Base-by-base conservation (phyloP, 2,113 vertebrate species). In the Eretmochelys imbricata region DNA sequence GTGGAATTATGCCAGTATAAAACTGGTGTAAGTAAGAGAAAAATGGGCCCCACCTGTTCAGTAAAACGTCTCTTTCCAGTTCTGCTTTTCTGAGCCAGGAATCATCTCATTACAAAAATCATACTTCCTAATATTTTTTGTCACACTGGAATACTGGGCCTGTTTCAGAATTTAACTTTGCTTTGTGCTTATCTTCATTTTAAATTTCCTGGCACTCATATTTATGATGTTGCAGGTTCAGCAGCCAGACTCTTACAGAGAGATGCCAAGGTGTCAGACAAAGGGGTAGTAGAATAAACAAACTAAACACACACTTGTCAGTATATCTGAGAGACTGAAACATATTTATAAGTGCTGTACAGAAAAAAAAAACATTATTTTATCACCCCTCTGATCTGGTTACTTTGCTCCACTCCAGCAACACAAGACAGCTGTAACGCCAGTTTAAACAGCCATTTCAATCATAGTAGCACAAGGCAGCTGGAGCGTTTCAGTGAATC, bases 221-320 rank as follows among this genome's bases (percentile, higher is more conserved):
- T 96, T 97, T 96, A 95, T 97, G 93, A 91, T 96, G 88, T 90
- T 42, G 29, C 92, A 92, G 91, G 92, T 84, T 94, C 90, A 49
- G 89, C 95, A 89, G 97, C 95, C 95, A 96, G 94, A 96, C 93
- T 92, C 90, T 93, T 91, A 69, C 93, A 87, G 75, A 95, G 93
- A 97, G 94, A 96, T 97, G 95, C 94, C 92, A 95, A 97, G 84
- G 85, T 94, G 95, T 94, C 94, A 97, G 96, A 88, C 82, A 96
- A 94, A 94, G 91, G 96, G 94, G 78, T 46, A 92, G 89, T 92
- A 96, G 94, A 97, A 96, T 87, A 96, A 97, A 95, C 96, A 97
- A 95, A 93, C 96, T 95, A 96, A 97, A 92, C 94, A 91, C 93
- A 97, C 95, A 96, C 95, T 95, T 97, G 92, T 93, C 93, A 89